Evolutionary conservation across 2,797 vertebrate species (phyloP).

Genomic region (Phalanger gymnotis): DNA sequence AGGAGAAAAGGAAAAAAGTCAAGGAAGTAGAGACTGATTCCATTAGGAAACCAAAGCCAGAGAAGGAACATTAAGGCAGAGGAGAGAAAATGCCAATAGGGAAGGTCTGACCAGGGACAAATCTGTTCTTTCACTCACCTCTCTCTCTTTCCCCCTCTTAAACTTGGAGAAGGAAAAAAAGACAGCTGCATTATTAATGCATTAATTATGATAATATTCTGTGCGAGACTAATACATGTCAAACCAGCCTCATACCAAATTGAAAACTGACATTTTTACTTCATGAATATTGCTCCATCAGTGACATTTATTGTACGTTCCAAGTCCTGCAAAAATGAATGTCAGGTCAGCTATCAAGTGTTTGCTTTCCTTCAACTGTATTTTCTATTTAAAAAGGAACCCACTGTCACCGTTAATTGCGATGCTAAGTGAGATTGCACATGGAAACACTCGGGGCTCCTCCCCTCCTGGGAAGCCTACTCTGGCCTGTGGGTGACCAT

Average conservation of each 20-base stretch:
- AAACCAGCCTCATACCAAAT: conserved; percentile 75
- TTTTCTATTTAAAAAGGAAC: conserved; percentile 73
- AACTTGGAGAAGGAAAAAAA: conserved; percentile 59
- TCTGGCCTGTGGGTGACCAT: conserved; percentile 24
- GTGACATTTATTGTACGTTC: conserved; percentile 84
- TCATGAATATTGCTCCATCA: conserved; percentile 78
- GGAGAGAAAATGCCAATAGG: neutral
- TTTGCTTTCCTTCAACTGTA: conserved; percentile 77
- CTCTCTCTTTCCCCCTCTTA: conserved; percentile 54
- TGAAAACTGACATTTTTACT: conserved; percentile 82
- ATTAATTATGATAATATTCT: conserved; percentile 80
- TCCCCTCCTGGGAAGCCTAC: conserved; percentile 55
- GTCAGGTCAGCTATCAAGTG: conserved; percentile 81
- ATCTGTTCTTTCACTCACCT: conserved; percentile 57
- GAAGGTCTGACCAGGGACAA: neutral
- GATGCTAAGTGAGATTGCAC: conserved; percentile 75
- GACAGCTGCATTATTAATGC: conserved; percentile 75
- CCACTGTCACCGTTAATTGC: conserved; percentile 77
- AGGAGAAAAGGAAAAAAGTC: neutral
- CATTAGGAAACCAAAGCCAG: neutral
- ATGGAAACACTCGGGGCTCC: conserved; percentile 28
- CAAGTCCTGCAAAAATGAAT: conserved; percentile 82
- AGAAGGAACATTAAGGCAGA: neutral
- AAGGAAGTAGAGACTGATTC: neutral
- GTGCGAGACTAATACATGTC: conserved; percentile 67